These are phyloP conservation scores for Colletes gigas DNA, from an alignment of 1,140 invertebrate species.

Conservation along the genomic window DNA sequence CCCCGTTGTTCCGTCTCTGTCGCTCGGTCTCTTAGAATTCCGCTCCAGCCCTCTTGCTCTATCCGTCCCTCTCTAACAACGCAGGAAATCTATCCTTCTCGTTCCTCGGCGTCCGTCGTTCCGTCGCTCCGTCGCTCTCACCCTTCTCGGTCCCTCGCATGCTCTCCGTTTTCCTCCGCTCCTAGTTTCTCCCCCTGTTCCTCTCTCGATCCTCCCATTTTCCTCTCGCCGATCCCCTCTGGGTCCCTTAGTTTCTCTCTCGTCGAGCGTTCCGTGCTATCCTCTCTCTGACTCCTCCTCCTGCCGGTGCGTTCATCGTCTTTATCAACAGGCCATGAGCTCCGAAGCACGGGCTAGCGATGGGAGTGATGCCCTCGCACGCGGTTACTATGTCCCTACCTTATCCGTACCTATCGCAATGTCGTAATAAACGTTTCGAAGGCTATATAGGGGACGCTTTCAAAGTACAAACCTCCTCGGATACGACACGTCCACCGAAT, in stretches of 20 bases:
- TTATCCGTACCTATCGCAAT: no score
- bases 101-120: constrained; percentile 40
- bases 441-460: no score
- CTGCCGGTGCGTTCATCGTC: not conserved
- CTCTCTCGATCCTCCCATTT: not conserved
- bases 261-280: not conserved
- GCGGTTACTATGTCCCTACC: no score
- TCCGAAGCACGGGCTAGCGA: constrained; percentile 17
- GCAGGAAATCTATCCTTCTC: constrained; percentile 23
- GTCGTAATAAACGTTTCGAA: no score
- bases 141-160: not conserved
- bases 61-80: not conserved
- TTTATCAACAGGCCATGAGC: constrained; percentile 15
- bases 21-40: constrained; percentile 26
- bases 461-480: no score
- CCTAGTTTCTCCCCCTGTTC: not conserved
- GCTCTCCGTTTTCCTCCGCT: not conserved
- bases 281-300: not conserved
- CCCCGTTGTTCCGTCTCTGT: not conserved
- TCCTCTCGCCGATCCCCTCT: not conserved
- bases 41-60: not conserved
- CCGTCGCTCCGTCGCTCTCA: not conserved
- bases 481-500: no score
- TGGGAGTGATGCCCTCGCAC: constrained; percentile 33
- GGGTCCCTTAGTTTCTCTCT: not conserved